phyloP scores from a whole-genome alignment of 2,797 vertebrate species.

The Acanthurus leucopareius region DNA sequence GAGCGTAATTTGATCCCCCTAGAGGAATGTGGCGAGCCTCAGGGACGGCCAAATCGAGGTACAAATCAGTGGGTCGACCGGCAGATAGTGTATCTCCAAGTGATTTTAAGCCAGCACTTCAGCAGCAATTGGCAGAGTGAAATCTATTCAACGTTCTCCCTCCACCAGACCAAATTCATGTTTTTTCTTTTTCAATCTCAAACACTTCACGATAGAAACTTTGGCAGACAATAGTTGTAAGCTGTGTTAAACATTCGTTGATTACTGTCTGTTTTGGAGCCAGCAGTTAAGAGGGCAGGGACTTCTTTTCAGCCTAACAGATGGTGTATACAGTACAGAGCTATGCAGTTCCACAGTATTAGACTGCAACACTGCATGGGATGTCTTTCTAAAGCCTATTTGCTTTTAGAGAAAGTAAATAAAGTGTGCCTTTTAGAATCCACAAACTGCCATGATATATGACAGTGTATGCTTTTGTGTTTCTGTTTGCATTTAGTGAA shows the following conservation, averaged over 20 bases:
- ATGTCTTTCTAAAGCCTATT: constrained; percentile 47
- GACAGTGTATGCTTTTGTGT: constrained; percentile 21
- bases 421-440: constrained; percentile 23
- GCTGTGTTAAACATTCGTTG: constrained; percentile 49
- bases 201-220: constrained; percentile 29
- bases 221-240: constrained; percentile 47
- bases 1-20: constrained; percentile 77
- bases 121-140: constrained; percentile 52
- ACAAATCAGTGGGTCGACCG: constrained; percentile 73
- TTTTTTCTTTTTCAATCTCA: constrained; percentile 53
- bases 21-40: constrained; percentile 78
- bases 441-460: constrained; percentile 20
- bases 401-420: constrained; percentile 54
- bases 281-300: constrained; percentile 57
- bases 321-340: constrained; percentile 65
- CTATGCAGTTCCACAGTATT: constrained; percentile 40
- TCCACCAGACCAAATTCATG: constrained; percentile 21
- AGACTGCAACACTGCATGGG: constrained; percentile 39
- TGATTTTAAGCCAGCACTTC: constrained; percentile 63
- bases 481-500: constrained; percentile 18
- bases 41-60: constrained; percentile 80
- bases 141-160: constrained; percentile 49
- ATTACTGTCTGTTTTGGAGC: constrained; percentile 58
- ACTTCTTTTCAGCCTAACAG: constrained; percentile 66
- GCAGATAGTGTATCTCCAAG: constrained; percentile 75